These are phyloP conservation scores for Ambastaia sidthimunki DNA, from an alignment of 2,797 vertebrate species.

Conservation along the genomic window DNA sequence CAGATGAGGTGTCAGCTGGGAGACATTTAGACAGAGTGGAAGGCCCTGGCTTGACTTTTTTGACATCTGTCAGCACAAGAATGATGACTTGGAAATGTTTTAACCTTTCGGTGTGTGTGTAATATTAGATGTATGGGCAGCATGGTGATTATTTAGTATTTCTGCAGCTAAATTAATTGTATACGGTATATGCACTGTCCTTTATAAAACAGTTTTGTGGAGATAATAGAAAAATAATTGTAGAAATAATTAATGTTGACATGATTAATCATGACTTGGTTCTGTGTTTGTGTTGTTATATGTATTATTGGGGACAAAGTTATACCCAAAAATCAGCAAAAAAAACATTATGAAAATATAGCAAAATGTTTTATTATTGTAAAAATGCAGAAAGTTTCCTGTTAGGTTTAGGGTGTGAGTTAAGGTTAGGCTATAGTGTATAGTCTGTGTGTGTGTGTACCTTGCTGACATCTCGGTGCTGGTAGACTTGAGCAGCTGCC, in stretches of 20 bases:
- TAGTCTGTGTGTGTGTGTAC: too few species aligned
- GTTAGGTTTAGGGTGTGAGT: too few species aligned
- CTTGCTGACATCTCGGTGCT: constrained; percentile 72
- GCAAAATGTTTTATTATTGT: too few species aligned
- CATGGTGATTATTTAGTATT: not conserved
- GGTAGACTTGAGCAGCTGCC: constrained; percentile 74
- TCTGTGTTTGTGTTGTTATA: constrained; percentile 11
- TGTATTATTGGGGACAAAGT: too few species aligned
- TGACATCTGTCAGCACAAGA: constrained; percentile 25
- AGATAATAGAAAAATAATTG: too few species aligned
- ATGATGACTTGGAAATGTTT: not conserved
- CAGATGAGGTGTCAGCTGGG: not conserved
- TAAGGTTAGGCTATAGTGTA: too few species aligned
- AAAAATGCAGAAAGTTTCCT: too few species aligned
- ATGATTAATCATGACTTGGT: constrained; percentile 26
- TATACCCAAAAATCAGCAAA: too few species aligned
- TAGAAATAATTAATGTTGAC: too few species aligned
- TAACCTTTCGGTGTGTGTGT: not conserved
- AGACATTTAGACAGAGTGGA: constrained; percentile 29
- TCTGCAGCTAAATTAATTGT: not conserved
- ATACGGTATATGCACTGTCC: not conserved
- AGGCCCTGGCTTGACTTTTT: constrained; percentile 9
- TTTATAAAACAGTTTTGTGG: too few species aligned
- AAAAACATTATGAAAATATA: too few species aligned
- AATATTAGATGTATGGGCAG: not conserved